A percentile compares a stretch with the other conserved stretches of the same genome.
Evolutionary conservation across 1,140 invertebrate genomes (phyloP).

Genomic region (Tyrophagus putrescentiae): DNA sequence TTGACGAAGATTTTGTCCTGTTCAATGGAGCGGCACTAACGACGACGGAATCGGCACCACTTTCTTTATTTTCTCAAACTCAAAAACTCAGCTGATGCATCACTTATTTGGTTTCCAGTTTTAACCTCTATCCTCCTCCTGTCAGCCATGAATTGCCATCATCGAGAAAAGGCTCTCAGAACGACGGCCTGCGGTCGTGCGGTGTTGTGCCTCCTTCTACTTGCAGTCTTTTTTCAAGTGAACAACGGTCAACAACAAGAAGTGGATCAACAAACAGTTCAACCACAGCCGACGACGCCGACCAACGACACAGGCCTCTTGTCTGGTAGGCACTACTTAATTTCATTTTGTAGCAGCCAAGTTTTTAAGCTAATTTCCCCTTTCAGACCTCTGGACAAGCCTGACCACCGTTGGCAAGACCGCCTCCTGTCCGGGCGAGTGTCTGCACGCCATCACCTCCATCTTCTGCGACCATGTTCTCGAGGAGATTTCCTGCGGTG

Average conservation of each 20-base stretch:
- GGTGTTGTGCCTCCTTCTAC: too few species aligned
- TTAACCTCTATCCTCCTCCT: too few species aligned
- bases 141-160: too few species aligned
- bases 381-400: slow-evolving; percentile 24
- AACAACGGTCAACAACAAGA: neutral
- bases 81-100: too few species aligned
- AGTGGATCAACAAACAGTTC: neutral
- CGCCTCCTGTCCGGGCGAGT: slow-evolving; percentile 28
- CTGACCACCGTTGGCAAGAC: slow-evolving; percentile 23
- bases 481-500: slow-evolving; percentile 27
- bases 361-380: neutral
- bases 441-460: slow-evolving; percentile 28
- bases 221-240: too few species aligned
- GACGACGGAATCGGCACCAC: too few species aligned
- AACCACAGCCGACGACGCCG: neutral
- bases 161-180: too few species aligned
- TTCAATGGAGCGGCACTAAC: neutral
- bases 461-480: slow-evolving; percentile 28
- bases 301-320: slow-evolving; percentile 8
- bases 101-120: too few species aligned
- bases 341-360: slow-evolving; percentile 5
- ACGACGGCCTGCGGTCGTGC: too few species aligned
- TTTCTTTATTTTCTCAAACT: too few species aligned
- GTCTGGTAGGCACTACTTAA: slow-evolving; percentile 9
- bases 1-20: neutral